phyloP scores from a whole-genome alignment of 1,140 invertebrate genomes.

The Diuraphis noxia region DNA sequence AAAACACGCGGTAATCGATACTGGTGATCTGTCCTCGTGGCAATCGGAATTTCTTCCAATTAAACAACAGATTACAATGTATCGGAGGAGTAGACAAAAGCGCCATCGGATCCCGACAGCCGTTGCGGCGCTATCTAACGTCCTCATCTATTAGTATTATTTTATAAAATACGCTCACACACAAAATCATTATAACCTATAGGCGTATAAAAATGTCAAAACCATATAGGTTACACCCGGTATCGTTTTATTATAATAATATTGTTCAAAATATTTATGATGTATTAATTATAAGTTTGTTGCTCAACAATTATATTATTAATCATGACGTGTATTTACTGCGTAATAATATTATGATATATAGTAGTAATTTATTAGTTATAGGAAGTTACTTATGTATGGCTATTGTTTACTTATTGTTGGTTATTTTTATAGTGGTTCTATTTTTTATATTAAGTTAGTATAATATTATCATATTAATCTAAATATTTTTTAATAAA shows the following conservation, averaged over 20 bases:
- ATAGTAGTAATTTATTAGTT: no score
- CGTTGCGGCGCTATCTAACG: constrained; percentile 10
- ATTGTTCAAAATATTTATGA: not conserved
- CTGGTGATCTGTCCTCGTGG: constrained; percentile 30
- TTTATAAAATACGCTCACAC: not conserved
- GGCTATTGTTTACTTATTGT: no score
- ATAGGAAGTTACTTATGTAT: no score
- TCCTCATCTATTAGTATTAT: constrained; percentile 22
- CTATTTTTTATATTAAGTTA: no score
- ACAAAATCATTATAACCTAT: no score
- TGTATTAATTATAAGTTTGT: not conserved
- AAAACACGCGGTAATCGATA: constrained; percentile 43
- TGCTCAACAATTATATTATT: not conserved
- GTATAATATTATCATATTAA: no score
- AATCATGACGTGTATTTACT: no score
- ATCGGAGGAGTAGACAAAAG: constrained; percentile 20
- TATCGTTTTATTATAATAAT: not conserved
- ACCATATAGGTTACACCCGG: not conserved
- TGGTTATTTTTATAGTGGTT: no score
- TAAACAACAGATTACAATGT: constrained; percentile 46
- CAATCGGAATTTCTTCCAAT: constrained; percentile 46
- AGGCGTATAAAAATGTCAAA: not conserved
- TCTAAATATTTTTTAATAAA: no score
- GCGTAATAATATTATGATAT: no score
- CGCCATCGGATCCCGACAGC: constrained; percentile 6